Base-by-base conservation (phyloP, 1,140 invertebrate species). In the Araneus ventricosus region DNA sequence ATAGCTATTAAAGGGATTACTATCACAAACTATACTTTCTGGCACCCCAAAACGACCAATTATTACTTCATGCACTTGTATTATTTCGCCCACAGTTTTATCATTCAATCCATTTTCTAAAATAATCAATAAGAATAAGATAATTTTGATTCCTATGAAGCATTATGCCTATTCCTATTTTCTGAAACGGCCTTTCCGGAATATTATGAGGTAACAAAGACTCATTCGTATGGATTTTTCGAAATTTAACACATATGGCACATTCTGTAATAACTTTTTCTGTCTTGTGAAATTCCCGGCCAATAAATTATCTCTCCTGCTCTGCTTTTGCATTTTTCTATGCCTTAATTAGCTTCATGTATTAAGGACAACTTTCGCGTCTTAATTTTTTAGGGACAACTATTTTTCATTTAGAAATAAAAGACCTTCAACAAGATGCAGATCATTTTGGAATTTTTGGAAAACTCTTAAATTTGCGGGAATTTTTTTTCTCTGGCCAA, bases 291-390 rank as follows among this genome's bases (percentile, higher is more conserved):
- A 27, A 75, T 45, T 30, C 37, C 84, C 8, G 67, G 85, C 63
- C 52, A 87, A 41, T 75, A 88, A n/a, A 88, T 61, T 34, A 59
- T 52, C 67, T 63, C 45, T 59, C 4, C 2, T 22, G 82, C 82
- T 41, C 70, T 93, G 3, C 52, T 88, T 79, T 70, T 87, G 86
- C 82, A 87, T 85, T 84, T 85, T 27, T 63, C 82, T 37, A 95
- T 94, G 3, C 95, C 95, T 34, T 94, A 93, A 94, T 95, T 95
- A 41, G 94, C 89, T 79, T 93, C 85, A 24, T 61, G 59, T 10
- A 24, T 17, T 61, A 61, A 17, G 27, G 94, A 82, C 39, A 95
- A 87, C 63, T 95, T 95, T 57, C 94, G 85, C 4, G n/a, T 8
- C 92, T 95, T 94, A n/a, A 95, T 37, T 59, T 86, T 22, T 24